A percentile compares a stretch with the other conserved stretches of the same genome.
Conservation (phyloP, 2,113 vertebrate genomes). For the Otis tarda region DNA sequence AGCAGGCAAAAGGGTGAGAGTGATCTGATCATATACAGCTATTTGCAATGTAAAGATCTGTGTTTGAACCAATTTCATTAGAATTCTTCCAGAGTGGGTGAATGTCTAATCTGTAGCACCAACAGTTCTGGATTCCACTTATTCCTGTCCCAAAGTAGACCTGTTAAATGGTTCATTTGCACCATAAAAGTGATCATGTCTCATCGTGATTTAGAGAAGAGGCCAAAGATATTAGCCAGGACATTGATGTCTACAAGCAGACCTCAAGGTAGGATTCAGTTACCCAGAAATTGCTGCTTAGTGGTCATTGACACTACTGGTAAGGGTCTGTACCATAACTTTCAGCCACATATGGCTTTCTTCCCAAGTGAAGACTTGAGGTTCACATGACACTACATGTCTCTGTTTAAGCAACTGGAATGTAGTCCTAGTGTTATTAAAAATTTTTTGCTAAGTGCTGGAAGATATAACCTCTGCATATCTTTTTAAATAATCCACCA, state of each 20-base stretch:
- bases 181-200: neutral
- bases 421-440: no score
- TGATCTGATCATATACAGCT: neutral
- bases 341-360: no score
- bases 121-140: neutral
- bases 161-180: neutral
- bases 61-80: neutral
- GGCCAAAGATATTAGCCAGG: neutral
- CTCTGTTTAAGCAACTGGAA: no score
- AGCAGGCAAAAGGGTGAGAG: neutral
- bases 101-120: neutral
- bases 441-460: no score
- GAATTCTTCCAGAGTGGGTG: neutral
- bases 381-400: no score
- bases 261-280: neutral
- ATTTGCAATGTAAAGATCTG: neutral
- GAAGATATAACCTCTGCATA: neutral
- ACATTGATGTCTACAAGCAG: neutral
- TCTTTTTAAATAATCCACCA: neutral
- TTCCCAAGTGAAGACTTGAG: no score
- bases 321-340: no score
- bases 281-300: neutral
- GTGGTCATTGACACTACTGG: neutral
- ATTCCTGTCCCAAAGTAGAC: neutral
- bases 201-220: neutral